Evolutionary conservation across 1,140 invertebrate species (phyloP).

Genomic region (Dufourea novaeangliae): DNA sequence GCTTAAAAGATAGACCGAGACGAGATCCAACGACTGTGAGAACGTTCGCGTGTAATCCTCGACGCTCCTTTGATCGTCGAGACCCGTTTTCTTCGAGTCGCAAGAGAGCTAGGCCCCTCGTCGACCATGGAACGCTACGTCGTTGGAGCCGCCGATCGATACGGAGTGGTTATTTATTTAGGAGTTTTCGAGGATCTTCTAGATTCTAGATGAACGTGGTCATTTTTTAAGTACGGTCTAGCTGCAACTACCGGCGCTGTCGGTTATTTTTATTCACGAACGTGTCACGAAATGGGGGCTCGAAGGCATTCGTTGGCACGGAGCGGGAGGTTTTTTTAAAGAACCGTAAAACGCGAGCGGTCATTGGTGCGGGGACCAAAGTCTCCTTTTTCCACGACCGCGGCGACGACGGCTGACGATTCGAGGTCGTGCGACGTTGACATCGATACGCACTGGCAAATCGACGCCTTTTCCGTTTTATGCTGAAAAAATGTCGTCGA

Average conservation of each 20-base stretch:
- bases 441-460: constrained; percentile 4
- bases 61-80: neutral
- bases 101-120: neutral
- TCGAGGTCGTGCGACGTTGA: constrained; percentile 2
- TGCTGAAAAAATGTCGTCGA: neutral
- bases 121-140: neutral
- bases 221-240: neutral
- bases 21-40: neutral
- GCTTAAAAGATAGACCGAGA: too few species aligned
- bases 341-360: constrained; percentile 7
- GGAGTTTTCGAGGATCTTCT: neutral
- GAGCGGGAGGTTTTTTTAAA: constrained; percentile 1
- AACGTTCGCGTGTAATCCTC: neutral
- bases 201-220: too few species aligned
- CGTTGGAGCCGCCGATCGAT: constrained; percentile 11
- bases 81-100: neutral
- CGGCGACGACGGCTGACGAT: too few species aligned
- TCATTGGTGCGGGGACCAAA: constrained; percentile 1
- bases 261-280: constrained; percentile 14
- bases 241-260: neutral
- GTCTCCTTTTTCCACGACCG: too few species aligned
- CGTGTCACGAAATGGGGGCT: neutral
- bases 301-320: neutral
- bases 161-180: constrained; percentile 10
- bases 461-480: neutral